Base-by-base conservation (phyloP, 2,113 vertebrate genomes). In the Macquaria australasica region DNA sequence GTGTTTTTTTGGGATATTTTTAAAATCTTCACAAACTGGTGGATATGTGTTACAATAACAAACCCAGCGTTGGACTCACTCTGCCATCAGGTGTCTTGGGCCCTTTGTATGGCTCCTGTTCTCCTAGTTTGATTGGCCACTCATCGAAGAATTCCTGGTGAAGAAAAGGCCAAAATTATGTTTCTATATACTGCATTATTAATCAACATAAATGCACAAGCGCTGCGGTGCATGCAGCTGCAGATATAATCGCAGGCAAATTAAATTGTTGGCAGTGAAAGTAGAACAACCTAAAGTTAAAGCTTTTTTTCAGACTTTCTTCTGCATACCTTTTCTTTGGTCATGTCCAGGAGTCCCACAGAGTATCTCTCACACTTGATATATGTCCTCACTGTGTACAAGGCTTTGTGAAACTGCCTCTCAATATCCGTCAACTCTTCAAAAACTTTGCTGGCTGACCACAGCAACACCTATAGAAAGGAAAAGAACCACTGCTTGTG, bases 361-460 rank as follows among this genome's bases (percentile, higher is more conserved):
- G 97, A 98, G 77, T 98, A 99, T 51, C 97, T 96, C 73, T 99
- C 97, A 83, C 97, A 98, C 63, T 97, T 97, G 88, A 99, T 92
- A 37, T 97, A 97, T 0, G 91, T 91, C 86, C 98, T 96, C 66
- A 98, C 95, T 41, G 97, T 98, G 77, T 98, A 98, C 68, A 98
- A 88, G 0, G 96, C 97, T 96, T 99, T 99, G 95, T 99, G 98
- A 96, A 99, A 99, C 95, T 98, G 97, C 39, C 97, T 93, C 81
- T 98, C 97, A 81, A 98, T 97, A 60, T 98, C 97, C n/a, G 97
- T 98, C 92, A 99, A 93, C 87, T 99, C 97, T 87, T 99, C 98
- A 94, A 98, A 99, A 1, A 98, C 96, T 94, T 99, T 99, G 94
- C 97, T 98, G 88, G 97, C 97, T 37, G 97, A 97, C 97, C 97